Evolutionary conservation across 2,888 invertebrate genomes (phyloP).

Genomic region (Phytoseiulus persimilis): DNA sequence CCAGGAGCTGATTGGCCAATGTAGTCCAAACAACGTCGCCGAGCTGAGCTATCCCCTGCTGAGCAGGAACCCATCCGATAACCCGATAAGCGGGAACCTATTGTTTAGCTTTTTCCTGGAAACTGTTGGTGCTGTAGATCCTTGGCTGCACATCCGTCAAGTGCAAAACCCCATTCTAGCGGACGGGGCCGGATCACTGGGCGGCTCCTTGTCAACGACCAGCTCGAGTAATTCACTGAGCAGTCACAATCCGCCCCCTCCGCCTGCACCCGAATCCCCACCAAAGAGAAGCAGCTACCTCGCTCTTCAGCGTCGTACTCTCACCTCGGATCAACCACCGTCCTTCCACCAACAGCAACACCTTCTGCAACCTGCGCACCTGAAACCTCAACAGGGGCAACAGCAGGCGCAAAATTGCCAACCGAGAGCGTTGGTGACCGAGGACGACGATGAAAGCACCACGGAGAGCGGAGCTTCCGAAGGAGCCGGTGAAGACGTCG

Average conservation of each 20-base stretch:
- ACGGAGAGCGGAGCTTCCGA: conserved; percentile 31
- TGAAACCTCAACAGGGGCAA: background rate
- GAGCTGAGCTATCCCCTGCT: conserved; percentile 33
- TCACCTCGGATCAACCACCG: background rate
- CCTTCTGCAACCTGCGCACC: background rate
- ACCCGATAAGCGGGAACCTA: conserved; percentile 33
- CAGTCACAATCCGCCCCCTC: conserved; percentile 12
- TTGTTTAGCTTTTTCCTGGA: conserved; percentile 34
- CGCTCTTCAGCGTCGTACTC: background rate
- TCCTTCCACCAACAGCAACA: background rate
- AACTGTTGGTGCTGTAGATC: conserved; percentile 43
- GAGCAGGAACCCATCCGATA: background rate
- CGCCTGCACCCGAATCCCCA: conserved; percentile 31
- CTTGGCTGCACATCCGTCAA: conserved; percentile 44
- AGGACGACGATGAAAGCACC: conserved; percentile 21
- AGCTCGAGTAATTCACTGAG: conserved; percentile 21
- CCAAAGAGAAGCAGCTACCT: conserved; percentile 30
- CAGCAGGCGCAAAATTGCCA: background rate
- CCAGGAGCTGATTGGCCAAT: conserved; percentile 43
- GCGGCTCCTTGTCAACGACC: conserved; percentile 33
- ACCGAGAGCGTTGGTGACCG: background rate
- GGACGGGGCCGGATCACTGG: background rate
- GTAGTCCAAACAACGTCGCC: conserved; percentile 24
- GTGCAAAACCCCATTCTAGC: conserved; percentile 44
- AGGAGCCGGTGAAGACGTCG: conserved; percentile 41